Evolutionary conservation across 1,140 invertebrate species (phyloP).

Genomic region (Dermatophagoides farinae): DNA sequence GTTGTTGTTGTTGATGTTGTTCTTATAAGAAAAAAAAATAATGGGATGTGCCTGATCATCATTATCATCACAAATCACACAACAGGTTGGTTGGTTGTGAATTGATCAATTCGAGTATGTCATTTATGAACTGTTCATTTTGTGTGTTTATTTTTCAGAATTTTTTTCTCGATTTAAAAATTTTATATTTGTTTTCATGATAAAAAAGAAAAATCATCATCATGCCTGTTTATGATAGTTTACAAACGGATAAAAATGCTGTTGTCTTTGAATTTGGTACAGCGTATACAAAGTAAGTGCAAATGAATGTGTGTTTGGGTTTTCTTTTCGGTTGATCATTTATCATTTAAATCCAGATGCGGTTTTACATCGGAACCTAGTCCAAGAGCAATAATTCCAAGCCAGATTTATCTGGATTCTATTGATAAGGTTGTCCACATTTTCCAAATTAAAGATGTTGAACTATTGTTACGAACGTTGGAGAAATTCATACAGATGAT

Average conservation of each 20-base stretch:
- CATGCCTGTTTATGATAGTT: slow-evolving; percentile 47
- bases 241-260: slow-evolving; percentile 61
- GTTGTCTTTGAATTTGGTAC: slow-evolving; percentile 74
- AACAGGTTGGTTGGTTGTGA: too few species aligned
- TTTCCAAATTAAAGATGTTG: slow-evolving; percentile 43
- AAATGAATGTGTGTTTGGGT: too few species aligned
- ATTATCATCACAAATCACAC: too few species aligned
- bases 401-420: slow-evolving; percentile 45
- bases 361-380: slow-evolving; percentile 70
- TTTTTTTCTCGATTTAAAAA: background rate
- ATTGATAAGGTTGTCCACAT: slow-evolving; percentile 37
- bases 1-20: too few species aligned
- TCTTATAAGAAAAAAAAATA: too few species aligned
- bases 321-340: slow-evolving; percentile 7
- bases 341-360: slow-evolving; percentile 39
- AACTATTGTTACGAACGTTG: slow-evolving; percentile 60
- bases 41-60: too few species aligned
- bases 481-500: slow-evolving; percentile 69
- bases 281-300: slow-evolving; percentile 70
- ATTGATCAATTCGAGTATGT: too few species aligned
- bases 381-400: slow-evolving; percentile 64
- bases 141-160: background rate
- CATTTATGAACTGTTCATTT: too few species aligned
- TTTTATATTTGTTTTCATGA: background rate
- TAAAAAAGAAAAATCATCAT: background rate